Base-by-base conservation (phyloP, 2,888 invertebrate genomes). In the Lepidonotus clava region DNA sequence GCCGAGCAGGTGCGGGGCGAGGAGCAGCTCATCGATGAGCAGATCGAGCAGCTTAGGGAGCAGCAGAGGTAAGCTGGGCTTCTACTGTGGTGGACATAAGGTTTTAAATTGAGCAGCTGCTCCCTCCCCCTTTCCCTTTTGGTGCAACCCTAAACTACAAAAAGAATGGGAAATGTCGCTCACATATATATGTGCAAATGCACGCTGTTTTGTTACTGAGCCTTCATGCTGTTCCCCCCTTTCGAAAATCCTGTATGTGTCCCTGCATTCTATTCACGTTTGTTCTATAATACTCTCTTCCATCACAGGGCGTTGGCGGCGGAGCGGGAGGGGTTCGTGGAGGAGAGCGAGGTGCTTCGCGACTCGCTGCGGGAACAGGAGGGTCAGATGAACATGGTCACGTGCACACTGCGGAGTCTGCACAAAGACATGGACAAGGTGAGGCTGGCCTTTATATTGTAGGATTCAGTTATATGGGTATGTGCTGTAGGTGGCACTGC, bases 1-100 rank as follows among this genome's bases (percentile, higher is more conserved):
- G 80, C 80, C 21, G 46, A 80, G 51, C 41, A 80, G 32, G 51
- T 80, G 8, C 32, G 18, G 24, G n/a, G 46, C 18, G 5, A 80
- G 46, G n/a, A 46, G 51, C 80, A 46, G 18, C 1, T 24, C 14
- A 80, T 80, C 11, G 80, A 80, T 6, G 24, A 46, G 24, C 46
- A 80, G 34, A 80, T 80, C n/a, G 80, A 80, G 80, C 46, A 80
- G 4, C 80, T 80, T 46, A 80, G 46, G 28, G 41, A 46, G 80
- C 8, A 80, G 28, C 80, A 80, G 21, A 80, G 80, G 80, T 80
- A 24, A 46, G 46, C n/a, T n/a, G n/a, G n/a, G n/a, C n/a, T n/a
- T n/a, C n/a, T n/a, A n/a, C n/a, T n/a, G n/a, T n/a, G n/a, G n/a
- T n/a, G n/a, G n/a, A n/a, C n/a, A n/a, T n/a, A n/a, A n/a, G n/a